Base-by-base conservation (phyloP, 1,140 invertebrate genomes). In the Pogonomyrmex californicus region DNA sequence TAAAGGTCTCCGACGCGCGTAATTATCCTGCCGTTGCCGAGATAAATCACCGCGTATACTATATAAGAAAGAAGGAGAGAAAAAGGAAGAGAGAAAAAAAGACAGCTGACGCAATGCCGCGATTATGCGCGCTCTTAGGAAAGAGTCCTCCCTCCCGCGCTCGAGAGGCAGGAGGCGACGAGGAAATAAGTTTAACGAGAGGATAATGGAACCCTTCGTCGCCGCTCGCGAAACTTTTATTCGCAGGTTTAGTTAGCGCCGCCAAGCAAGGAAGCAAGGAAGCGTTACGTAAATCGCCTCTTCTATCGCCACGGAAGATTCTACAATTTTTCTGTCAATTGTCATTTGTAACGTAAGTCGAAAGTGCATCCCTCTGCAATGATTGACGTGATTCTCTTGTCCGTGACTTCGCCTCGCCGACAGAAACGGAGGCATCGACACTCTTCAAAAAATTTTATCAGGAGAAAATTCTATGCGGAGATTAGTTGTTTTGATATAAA, bases 151-250 rank as follows among this genome's bases (percentile, higher is more conserved):
- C 36, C 3, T 7, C 56, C 9, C 5, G 30, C 23, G 54, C 30
- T 66, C 83, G 62, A 68, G 44, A 12, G 9, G 14, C 12, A 47
- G 44, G 33, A n/a, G 63, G 36, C 68, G 54, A 83, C 54, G 68
- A 60, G 79, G 68, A 83, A 83, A 83, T 83, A 83, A 83, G 79
- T 83, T 83, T 75, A 83, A 83, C 79, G 79, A 83, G 68, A 83
- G 51, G 70, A 83, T 83, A 83, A 83, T 83, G 56, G 38, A 83
- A 83, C 79, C 79, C 41, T 83, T 83, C 79, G 68, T 83, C 68
- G 54, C 68, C 30, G 30, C 79, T 83, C 68, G 23, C 23, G 68
- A 49, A 83, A 83, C 79, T 83, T 83, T 83, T 83, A 75, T 83
- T 83, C 79, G 79, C 68, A 47, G 77, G 12, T 79, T 33, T 7